Base-by-base conservation (phyloP, 2,888 invertebrate species). In the Empis livida region DNA sequence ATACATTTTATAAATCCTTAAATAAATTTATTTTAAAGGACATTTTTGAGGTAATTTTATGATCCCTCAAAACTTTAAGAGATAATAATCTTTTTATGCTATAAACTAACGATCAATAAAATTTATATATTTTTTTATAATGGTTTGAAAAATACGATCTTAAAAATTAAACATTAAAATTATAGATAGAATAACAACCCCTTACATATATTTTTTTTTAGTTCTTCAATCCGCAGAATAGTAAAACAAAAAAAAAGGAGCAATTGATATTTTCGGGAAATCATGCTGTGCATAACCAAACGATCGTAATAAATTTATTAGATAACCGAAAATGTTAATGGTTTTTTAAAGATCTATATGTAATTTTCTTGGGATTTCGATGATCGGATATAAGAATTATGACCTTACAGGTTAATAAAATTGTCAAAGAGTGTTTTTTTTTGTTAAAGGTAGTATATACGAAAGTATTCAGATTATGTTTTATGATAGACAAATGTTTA, bases 371-470 rank as follows among this genome's bases (percentile, higher is more conserved):
- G n/a, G 13, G 35, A 35, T 35, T 35, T 8, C 9, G 13, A 35
- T n/a, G 5, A 8, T 35, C n/a, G 32, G n/a, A 35, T n/a, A 35
- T 35, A 35, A 35, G 13, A n/a, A 35, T 35, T 35, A n/a, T 35
- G n/a, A 35, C 40, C 16, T 37, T 37, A 16, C 16, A 40, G 40
- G 40, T 20, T 40, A 40, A 40, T 40, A 40, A 40, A 40, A 40
- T 40, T 40, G 40, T 40, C 40, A 40, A 40, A 40, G 40, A 40
- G 40, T 40, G 20, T 40, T 40, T n/a, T 35, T n/a, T 5, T 35
- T 13, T 35, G 10, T 35, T 35, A 4, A n/a, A n/a, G n/a, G n/a
- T n/a, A n/a, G n/a, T n/a, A n/a, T n/a, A 35, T 35, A n/a, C 35
- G 1, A 32, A 13, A 5, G 8, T n/a, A 35, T 35, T n/a, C 13